Evolutionary conservation across 92 coral and sea anemone species (phyloP).

Genomic region (Phymanthus crucifer): DNA sequence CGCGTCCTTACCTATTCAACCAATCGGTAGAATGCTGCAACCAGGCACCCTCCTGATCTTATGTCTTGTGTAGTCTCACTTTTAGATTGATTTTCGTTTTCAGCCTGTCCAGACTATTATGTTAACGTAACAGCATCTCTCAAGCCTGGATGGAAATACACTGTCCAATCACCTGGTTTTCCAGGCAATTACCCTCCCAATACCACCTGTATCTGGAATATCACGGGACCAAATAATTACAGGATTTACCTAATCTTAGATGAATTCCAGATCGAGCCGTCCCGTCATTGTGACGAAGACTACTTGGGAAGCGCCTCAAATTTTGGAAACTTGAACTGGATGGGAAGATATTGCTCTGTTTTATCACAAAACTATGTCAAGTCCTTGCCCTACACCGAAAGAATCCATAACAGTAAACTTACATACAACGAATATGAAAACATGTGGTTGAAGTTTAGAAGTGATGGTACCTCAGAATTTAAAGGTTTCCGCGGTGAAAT

Average conservation of each 20-base stretch:
- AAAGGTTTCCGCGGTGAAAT: constrained; percentile 7
- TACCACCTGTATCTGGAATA: constrained; percentile 11
- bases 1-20: no score
- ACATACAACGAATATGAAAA: neutral
- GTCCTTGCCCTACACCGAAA: neutral
- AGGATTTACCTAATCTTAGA: neutral
- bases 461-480: constrained; percentile 4
- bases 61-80: no score
- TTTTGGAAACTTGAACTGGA: neutral
- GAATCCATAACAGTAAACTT: neutral
- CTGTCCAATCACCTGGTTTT: constrained; percentile 9
- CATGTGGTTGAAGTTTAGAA: constrained; percentile 7
- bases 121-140: constrained; percentile 18
- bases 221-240: neutral
- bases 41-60: no score
- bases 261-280: constrained; percentile 4
- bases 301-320: neutral
- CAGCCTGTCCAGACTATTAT: constrained; percentile 11
- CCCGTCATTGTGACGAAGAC: constrained; percentile 3
- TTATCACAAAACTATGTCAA: neutral
- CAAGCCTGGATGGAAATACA: constrained; percentile 9
- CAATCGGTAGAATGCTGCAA: no score
- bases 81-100: neutral
- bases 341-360: neutral
- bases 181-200: constrained; percentile 13